phyloP scores from a whole-genome alignment of 2,797 vertebrate genomes.

The Garrulus glandarius region DNA sequence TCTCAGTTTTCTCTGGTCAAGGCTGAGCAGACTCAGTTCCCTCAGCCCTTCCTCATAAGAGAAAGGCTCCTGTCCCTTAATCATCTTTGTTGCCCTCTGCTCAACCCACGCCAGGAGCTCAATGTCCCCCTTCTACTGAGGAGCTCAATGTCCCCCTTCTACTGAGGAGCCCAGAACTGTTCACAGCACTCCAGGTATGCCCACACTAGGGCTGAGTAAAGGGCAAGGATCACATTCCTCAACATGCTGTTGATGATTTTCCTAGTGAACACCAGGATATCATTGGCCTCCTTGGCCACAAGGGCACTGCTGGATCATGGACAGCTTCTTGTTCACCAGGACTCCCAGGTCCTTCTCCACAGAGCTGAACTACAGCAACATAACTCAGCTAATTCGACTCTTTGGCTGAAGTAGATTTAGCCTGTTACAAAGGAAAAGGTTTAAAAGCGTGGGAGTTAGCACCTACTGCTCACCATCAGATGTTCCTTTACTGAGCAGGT shows the following conservation, averaged over 20 bases:
- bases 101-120: too few species aligned
- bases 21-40: neutral
- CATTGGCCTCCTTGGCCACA: neutral
- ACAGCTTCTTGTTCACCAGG: neutral
- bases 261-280: neutral
- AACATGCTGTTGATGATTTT: fast-evolving
- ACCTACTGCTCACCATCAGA: neutral
- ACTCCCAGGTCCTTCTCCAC: neutral
- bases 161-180: neutral
- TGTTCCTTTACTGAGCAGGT: neutral
- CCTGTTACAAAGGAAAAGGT: neutral
- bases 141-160: neutral
- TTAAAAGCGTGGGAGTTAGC: neutral
- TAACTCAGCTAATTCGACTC: neutral
- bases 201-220: neutral
- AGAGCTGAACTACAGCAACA: neutral
- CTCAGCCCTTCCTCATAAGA: neutral
- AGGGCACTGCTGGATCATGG: neutral
- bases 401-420: neutral
- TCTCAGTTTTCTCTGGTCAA: neutral
- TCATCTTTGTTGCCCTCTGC: neutral
- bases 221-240: too few species aligned
- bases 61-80: neutral
- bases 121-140: neutral
- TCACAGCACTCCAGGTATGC: neutral